These are phyloP conservation scores for Anolis sagrei DNA, from an alignment of 2,113 vertebrate species.

Conservation along the genomic window DNA sequence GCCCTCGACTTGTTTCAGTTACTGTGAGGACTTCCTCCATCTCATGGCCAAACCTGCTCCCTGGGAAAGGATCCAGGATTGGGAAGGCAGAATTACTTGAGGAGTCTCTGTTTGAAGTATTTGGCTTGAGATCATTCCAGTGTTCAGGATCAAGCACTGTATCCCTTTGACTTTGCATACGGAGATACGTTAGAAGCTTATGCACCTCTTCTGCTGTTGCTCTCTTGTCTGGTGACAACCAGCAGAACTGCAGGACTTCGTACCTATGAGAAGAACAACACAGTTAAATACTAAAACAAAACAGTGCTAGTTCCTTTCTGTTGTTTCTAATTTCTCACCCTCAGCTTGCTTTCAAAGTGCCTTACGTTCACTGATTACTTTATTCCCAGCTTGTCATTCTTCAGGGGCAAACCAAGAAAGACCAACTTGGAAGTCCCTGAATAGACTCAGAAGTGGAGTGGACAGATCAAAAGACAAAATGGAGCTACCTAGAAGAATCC, in stretches of 20 bases:
- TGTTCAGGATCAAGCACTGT: constrained; percentile 92
- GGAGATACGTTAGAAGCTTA: constrained; percentile 91
- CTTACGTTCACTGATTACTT: background rate
- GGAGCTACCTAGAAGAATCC: no score
- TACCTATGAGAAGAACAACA: constrained; percentile 79
- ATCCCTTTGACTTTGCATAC: constrained; percentile 95
- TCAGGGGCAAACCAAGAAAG: no score
- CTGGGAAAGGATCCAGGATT: constrained; percentile 90
- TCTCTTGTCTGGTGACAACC: constrained; percentile 90
- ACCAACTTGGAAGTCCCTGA: no score
- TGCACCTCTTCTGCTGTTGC: constrained; percentile 94
- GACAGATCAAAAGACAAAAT: no score
- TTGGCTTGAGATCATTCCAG: constrained; percentile 93
- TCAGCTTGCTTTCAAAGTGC: background rate
- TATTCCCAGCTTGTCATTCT: background rate
- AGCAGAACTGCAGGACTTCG: constrained; percentile 96
- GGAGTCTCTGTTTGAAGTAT: constrained; percentile 80
- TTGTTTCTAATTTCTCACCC: background rate
- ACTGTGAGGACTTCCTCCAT: constrained; percentile 95
- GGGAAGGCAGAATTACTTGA: constrained; percentile 90
- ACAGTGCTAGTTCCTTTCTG: background rate
- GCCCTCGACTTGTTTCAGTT: constrained; percentile 94
- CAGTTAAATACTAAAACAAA: background rate
- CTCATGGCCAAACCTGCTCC: constrained; percentile 88
- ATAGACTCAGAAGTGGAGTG: no score